A percentile compares a stretch with the other conserved stretches of the same genome.
phyloP scores from a whole-genome alignment of 2,888 invertebrate species.

The Sarcophaga rosellei region DNA sequence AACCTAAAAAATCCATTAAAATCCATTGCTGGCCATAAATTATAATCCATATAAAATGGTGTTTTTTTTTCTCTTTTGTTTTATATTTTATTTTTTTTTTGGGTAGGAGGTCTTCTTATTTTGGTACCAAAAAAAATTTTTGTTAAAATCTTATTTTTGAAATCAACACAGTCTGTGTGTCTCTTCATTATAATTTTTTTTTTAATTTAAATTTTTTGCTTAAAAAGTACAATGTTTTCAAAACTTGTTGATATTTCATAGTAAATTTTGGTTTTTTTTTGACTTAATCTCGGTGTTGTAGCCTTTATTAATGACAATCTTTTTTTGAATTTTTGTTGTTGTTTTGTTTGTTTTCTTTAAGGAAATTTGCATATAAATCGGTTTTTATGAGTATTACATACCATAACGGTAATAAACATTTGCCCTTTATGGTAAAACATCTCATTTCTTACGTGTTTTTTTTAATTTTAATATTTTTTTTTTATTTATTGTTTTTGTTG shows the following conservation, averaged over 20 bases:
- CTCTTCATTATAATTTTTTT: neutral
- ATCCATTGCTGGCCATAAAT: slow-evolving; percentile 57
- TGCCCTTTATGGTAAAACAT: slow-evolving; percentile 47
- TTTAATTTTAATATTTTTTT: slow-evolving; percentile 1
- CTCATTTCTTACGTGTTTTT: neutral
- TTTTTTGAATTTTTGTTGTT: slow-evolving; percentile 6
- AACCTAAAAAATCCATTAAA: slow-evolving; percentile 50
- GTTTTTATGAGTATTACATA: slow-evolving; percentile 50
- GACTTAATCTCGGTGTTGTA: no score
- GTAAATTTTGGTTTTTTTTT: slow-evolving; percentile 18
- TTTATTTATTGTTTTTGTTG: neutral
- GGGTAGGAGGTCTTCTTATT: slow-evolving; percentile 56
- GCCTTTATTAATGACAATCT: no score
- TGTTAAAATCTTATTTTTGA: slow-evolving; percentile 36
- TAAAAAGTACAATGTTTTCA: slow-evolving; percentile 55
- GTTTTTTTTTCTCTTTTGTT: slow-evolving; percentile 3
- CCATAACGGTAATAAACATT: slow-evolving; percentile 64
- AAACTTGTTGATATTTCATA: slow-evolving; percentile 56
- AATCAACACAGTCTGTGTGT: neutral
- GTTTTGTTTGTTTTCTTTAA: slow-evolving; percentile 13
- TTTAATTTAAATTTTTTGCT: neutral
- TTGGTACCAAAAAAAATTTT: slow-evolving; percentile 26
- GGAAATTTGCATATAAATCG: slow-evolving; percentile 61
- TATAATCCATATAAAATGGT: slow-evolving; percentile 37
- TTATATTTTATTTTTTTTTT: slow-evolving; percentile 22